A percentile compares a stretch with the other conserved stretches of the same genome.
These are phyloP conservation scores for Piprites chloris DNA, from an alignment of 2,113 vertebrate genomes.

Conservation along the genomic window DNA sequence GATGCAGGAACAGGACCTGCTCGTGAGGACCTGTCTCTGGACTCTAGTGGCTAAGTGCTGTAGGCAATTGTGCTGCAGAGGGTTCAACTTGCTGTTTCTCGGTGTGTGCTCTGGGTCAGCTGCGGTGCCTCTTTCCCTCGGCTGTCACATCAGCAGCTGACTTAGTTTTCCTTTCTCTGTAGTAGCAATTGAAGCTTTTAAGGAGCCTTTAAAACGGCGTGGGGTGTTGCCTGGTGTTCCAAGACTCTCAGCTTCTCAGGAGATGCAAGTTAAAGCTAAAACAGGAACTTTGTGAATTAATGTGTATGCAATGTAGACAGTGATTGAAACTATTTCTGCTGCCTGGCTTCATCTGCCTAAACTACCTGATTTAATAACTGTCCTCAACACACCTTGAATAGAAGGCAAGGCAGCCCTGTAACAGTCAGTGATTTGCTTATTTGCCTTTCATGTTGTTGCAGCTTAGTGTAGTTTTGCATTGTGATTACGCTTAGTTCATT, in stretches of 20 bases:
- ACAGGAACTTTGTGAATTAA: background rate
- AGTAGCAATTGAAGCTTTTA: background rate
- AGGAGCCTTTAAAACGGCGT: background rate
- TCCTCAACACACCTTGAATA: too few relatives aligned
- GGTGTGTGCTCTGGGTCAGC: background rate
- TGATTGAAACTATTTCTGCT: background rate
- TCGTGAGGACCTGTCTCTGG: background rate
- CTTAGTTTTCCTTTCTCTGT: background rate
- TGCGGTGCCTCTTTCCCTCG: background rate
- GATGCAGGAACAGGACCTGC: background rate
- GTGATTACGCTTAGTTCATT: background rate
- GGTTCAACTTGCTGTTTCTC: background rate
- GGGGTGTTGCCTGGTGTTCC: background rate
- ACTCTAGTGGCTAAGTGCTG: rapidly evolving
- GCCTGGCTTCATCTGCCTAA: background rate
- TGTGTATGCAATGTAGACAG: background rate
- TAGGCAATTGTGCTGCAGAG: rapidly evolving
- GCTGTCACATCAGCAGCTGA: rapidly evolving
- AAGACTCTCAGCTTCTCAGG: background rate
- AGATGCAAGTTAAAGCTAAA: background rate
- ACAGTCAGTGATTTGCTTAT: background rate
- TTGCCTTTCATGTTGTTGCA: background rate
- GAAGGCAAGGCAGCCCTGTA: background rate
- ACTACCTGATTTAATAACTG: background rate
- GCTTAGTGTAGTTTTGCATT: background rate